Evolutionary conservation across 2,888 invertebrate species (phyloP), one percentile per base, ranked within the genome.

Genomic region (Abrostola triplasia): DNA sequence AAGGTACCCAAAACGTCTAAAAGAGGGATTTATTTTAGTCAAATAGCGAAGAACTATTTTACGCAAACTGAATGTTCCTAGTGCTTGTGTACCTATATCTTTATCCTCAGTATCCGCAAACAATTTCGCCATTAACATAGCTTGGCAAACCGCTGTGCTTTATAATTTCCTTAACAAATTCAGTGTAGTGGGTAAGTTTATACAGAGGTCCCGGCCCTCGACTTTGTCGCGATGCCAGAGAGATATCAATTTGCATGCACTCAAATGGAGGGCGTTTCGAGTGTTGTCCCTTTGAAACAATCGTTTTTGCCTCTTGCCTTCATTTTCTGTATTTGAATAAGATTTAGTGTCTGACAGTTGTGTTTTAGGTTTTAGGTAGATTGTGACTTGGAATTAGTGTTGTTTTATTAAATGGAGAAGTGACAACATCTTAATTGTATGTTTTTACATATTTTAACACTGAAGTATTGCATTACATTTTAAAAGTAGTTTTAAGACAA

Each of bases 181-280:
- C 63, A 50, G 58, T 57, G 61, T 56, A 63, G 51, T 63, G 47
- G 54, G 61, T 48, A 62, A 65, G 70, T 76, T 56, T 70, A 58
- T 71, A 74, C 67, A 57, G 65, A 56, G 66, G 55, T 58, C 56
- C 48, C 63, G 62, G 69, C 80, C 76, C 86, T 86, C 78, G 79
- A 84, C 85, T 85, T 84, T 85, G 88, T 87, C 83, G 85, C 84
- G 78, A 82, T 80, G 77, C 78, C 85, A 82, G 76, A 91, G 92
- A 88, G 89, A 87, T 89, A 90, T 92, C 89, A 92, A 92, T 93
- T 93, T 92, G 90, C 92, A 90, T 91, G 85, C 88, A 82, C 90
- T 90, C 82, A 77, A 86, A 79, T 85, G 71, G 78, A 90, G 92
- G 76, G 78, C 72, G 54, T 65, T 85, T 87, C 74, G 77, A 90